Evolutionary conservation across 2,888 invertebrate species (phyloP).

Genomic region (Trissolcus brochymenae): DNA sequence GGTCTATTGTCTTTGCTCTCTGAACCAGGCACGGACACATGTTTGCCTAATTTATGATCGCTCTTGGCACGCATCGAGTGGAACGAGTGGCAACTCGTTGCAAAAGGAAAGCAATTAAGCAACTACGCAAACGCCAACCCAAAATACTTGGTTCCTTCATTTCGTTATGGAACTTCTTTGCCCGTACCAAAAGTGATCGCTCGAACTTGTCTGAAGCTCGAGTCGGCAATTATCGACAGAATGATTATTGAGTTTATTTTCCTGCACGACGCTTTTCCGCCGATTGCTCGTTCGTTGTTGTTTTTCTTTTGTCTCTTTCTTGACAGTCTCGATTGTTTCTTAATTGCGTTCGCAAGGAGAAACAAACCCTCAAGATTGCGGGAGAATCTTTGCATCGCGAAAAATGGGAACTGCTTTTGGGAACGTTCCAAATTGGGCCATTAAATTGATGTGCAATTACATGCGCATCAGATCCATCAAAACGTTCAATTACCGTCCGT

Average conservation of each 20-base stretch:
- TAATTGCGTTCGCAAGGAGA: conserved; percentile 24
- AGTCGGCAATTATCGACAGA: conserved; percentile 16
- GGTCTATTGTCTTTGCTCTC: conserved; percentile 26
- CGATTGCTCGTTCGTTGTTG: background rate
- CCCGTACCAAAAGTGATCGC: too few species aligned
- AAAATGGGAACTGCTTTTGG: conserved; percentile 17
- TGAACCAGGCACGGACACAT: conserved; percentile 23
- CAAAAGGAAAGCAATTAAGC: conserved; percentile 8
- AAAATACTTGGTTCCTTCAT: background rate
- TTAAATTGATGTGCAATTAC: conserved; percentile 15
- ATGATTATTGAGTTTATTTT: conserved; percentile 14
- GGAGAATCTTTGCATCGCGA: conserved; percentile 10
- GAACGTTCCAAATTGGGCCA: conserved; percentile 19
- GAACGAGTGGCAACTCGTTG: conserved; percentile 27
- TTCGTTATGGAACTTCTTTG: background rate
- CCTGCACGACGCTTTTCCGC: background rate
- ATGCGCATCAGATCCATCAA: conserved; percentile 14
- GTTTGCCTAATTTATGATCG: conserved; percentile 35
- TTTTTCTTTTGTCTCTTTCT: conserved; percentile 1
- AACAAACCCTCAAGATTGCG: conserved; percentile 23
- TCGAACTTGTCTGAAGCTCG: too few species aligned
- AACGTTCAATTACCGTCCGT: background rate
- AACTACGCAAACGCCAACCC: conserved; percentile 5
- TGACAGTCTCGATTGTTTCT: conserved; percentile 30
- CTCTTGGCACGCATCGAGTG: conserved; percentile 11